Percentiles rank a stretch among this genome's conserved stretches.
Conservation (phyloP, 1,140 invertebrate genomes). For the Drosophila kepulauana region DNA sequence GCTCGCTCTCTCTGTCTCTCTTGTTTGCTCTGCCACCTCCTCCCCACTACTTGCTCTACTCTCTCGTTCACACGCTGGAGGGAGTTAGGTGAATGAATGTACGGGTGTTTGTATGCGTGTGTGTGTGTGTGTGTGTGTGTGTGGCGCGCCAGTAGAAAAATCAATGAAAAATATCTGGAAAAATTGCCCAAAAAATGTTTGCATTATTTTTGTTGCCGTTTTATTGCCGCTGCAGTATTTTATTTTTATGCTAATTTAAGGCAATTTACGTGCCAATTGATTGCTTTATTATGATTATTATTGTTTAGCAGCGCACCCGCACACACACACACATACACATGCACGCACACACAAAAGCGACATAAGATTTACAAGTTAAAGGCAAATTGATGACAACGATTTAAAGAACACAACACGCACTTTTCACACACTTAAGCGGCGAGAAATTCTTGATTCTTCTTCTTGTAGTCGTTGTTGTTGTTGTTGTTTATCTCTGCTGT, state of each 20-base stretch:
- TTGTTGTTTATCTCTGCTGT: constrained; percentile 48
- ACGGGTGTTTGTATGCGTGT: no score
- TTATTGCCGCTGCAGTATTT: constrained; percentile 13
- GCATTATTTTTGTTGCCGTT: constrained; percentile 46
- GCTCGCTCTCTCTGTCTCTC: constrained; percentile 24
- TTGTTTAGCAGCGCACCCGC: constrained; percentile 42
- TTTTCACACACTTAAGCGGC: constrained; percentile 27
- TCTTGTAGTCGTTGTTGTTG: neutral
- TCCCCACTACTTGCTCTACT: neutral
- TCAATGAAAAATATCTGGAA: constrained; percentile 81
- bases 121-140: constrained; percentile 41
- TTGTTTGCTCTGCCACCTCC: neutral
- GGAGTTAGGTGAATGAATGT: neutral
- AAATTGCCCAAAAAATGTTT: constrained; percentile 67
- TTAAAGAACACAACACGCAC: constrained; percentile 37
- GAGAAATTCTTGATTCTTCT: no score
- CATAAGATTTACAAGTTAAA: constrained; percentile 23
- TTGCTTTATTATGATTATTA: constrained; percentile 43
- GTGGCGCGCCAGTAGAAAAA: constrained; percentile 75
- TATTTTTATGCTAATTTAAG: constrained; percentile 23
- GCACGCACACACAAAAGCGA: neutral
- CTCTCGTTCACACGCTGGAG: constrained; percentile 36
- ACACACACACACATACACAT: constrained; percentile 10
- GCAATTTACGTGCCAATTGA: constrained; percentile 50
- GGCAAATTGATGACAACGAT: constrained; percentile 36